phyloP scores from a whole-genome alignment of 2,888 invertebrate species.

The Xylocampa areola region DNA sequence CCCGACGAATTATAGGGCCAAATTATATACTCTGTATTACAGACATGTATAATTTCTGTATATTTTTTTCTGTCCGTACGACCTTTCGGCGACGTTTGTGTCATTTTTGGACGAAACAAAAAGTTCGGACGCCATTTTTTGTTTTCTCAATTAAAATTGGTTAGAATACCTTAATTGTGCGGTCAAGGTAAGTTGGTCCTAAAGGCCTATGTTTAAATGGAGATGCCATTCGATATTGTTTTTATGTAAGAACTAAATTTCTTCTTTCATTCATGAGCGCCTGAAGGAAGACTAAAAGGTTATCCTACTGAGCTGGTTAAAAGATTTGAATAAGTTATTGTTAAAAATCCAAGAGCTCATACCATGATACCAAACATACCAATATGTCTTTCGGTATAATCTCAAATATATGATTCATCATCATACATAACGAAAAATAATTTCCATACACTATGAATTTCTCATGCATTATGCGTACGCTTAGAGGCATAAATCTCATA shows the following conservation, averaged over 20 bases:
- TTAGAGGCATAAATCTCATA: too few relatives aligned
- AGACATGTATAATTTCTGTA: conserved; percentile 61
- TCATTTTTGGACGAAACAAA: conserved; percentile 71
- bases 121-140: conserved; percentile 62
- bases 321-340: too few relatives aligned
- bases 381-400: too few relatives aligned
- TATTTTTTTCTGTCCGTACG: conserved; percentile 49
- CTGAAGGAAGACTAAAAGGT: too few relatives aligned
- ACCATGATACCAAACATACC: too few relatives aligned
- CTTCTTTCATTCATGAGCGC: conserved; percentile 18
- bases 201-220: conserved; percentile 23
- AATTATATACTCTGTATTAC: conserved; percentile 73
- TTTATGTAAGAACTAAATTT: conserved; percentile 5
- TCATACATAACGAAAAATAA: too few relatives aligned
- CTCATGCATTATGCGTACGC: too few relatives aligned
- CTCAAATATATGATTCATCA: too few relatives aligned
- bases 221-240: conserved; percentile 2
- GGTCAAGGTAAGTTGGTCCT: conserved; percentile 9
- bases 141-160: conserved; percentile 42
- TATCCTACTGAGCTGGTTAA: too few relatives aligned
- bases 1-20: conserved; percentile 79
- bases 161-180: conserved; percentile 43
- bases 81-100: conserved; percentile 68
- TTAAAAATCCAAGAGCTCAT: too few relatives aligned
- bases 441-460: too few relatives aligned